Conservation (phyloP, 2,113 vertebrate genomes). For the Chaenocephalus aceratus region DNA sequence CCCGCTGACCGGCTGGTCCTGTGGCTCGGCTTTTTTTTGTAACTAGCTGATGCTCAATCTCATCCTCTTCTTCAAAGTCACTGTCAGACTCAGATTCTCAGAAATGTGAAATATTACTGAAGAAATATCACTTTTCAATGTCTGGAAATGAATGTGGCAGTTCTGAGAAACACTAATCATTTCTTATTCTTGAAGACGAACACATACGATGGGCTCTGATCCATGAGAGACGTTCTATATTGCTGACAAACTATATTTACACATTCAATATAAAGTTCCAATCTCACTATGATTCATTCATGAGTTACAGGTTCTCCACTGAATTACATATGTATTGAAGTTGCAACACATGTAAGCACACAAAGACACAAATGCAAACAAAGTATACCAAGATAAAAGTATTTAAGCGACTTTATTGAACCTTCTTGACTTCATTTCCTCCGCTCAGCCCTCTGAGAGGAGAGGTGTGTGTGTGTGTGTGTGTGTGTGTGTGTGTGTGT, state of each 20-base stretch:
- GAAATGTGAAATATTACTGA: no score
- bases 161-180: no score
- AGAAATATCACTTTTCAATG: no score
- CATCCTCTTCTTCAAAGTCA: no score
- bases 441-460: neutral
- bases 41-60: no score
- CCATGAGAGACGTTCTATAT: no score
- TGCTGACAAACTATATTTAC: neutral
- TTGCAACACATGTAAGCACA: neutral
- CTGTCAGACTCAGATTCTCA: no score
- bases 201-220: no score
- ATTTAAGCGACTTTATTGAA: neutral
- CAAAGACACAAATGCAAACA: neutral
- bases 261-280: conserved; percentile 50
- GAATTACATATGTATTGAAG: conserved; percentile 30
- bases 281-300: conserved; percentile 31
- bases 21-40: no score
- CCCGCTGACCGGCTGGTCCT: no score
- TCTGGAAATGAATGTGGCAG: no score
- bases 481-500: neutral
- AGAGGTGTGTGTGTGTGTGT: neutral
- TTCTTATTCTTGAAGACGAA: no score
- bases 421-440: neutral
- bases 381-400: neutral
- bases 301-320: conserved; percentile 3